Evolutionary conservation across 1,140 invertebrate species (phyloP), one percentile per base, ranked within the genome.

Genomic region (Meloidogyne floridensis): DNA sequence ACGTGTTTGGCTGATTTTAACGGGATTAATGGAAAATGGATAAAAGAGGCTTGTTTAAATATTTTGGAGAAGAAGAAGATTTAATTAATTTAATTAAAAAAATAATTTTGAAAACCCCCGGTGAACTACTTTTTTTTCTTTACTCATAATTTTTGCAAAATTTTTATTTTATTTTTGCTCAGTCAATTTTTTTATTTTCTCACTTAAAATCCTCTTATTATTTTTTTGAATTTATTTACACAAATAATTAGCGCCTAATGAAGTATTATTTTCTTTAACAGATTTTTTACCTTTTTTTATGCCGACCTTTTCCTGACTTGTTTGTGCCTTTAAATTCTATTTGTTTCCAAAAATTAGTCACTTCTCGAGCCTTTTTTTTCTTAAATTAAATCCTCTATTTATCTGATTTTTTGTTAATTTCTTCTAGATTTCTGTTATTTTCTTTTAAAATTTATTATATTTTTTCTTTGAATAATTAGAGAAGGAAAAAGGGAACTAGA

Each of bases 1-100:
- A 93, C 93, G 0, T 97, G 96, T 1, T 94, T 93, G n/a, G 91
- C 93, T 42, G 94, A 95, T 87, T 90, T 98, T 75, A 47, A 56
- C 20, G 51, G 47, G 10, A 73, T 53, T 47, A 73, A 47, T 15
- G 51, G 51, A 73, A 73, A 73, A 73, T 73, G 13, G 20, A 42
- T 73, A 73, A 73, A 18, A 42, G 51, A 73, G 15, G 6, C 18
- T 47, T 73, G 42, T 53, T 47, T 42, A 1, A 18, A 5, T 47
- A 42, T 73, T 18, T 15, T 47, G 8, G n/a, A 47, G n/a, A 47
- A 47, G n/a, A 15, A 42, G 51, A 42, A 73, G 8, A 18, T 5
- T 18, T 4, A 53, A 18, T 2, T 32, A 73, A 73, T 0, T 73
- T 15, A 73, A 42, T 7, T 47, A 6, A 32, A 32, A 32, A 73